Evolutionary conservation across 2,797 vertebrate genomes (phyloP).

Genomic region (Sebastes itinus): DNA sequence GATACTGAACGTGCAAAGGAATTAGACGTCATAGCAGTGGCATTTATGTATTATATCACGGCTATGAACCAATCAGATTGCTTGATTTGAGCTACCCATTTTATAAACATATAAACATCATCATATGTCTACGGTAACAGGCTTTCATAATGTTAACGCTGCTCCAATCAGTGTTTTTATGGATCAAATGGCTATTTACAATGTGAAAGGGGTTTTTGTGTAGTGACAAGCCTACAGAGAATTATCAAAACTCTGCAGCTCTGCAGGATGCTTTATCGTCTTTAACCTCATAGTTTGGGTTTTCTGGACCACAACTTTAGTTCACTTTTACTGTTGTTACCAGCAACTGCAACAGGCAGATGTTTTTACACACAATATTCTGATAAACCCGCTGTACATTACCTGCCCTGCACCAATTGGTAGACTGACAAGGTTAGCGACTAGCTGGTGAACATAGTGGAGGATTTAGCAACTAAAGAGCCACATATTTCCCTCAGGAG

Average conservation of each 20-base stretch:
- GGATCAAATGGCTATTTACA: background rate
- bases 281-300: background rate
- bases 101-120: background rate
- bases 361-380: background rate
- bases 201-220: background rate
- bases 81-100: background rate
- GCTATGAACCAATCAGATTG: too few relatives aligned
- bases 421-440: background rate
- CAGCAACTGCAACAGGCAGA: background rate
- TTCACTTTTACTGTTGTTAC: background rate
- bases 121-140: background rate
- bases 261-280: background rate
- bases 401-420: background rate
- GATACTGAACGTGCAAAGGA: too few relatives aligned
- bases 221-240: background rate
- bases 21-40: too few relatives aligned
- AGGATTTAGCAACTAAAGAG: background rate
- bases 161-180: background rate
- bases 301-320: background rate
- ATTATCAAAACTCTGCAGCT: background rate
- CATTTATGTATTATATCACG: accelerated
- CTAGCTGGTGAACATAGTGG: background rate
- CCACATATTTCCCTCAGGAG: background rate
- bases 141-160: background rate
- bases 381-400: background rate